These are phyloP conservation scores for Leucophenga montana DNA, from an alignment of 2,888 invertebrate species.

Conservation along the genomic window DNA sequence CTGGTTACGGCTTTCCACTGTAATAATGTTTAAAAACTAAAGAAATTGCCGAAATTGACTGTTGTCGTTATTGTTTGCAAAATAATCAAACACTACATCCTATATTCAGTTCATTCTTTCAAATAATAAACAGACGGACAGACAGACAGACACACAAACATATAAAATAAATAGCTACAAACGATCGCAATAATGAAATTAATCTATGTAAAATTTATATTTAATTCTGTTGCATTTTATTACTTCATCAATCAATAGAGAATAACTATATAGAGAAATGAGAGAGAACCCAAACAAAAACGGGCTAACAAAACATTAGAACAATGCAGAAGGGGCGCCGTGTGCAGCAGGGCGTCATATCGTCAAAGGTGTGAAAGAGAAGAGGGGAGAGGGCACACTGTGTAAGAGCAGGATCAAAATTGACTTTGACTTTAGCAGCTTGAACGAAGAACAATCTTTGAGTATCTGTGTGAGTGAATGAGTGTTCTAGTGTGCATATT, in stretches of 20 bases:
- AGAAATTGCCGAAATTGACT: too few relatives aligned
- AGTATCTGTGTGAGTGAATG: conserved; percentile 8
- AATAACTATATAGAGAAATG: background rate
- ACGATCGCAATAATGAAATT: conserved; percentile 14
- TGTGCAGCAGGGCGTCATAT: background rate
- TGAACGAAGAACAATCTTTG: background rate
- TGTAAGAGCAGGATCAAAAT: too few relatives aligned
- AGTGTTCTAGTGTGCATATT: conserved; percentile 29
- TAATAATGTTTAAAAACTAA: too few relatives aligned
- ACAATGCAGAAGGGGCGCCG: background rate
- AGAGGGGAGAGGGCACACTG: background rate
- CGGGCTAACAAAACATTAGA: background rate
- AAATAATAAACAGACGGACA: too few relatives aligned
- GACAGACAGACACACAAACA: too few relatives aligned
- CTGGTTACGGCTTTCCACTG: too few relatives aligned
- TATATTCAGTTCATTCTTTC: too few relatives aligned
- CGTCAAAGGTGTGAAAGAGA: too few relatives aligned
- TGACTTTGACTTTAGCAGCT: background rate
- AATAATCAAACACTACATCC: too few relatives aligned
- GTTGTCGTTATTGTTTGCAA: too few relatives aligned
- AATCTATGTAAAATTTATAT: conserved; percentile 21
- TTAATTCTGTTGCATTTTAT: conserved; percentile 19
- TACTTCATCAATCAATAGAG: conserved; percentile 11
- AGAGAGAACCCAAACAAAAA: background rate
- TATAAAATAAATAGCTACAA: background rate